Evolutionary conservation across 2,113 vertebrate species (phyloP).

Genomic region (Apistogramma diplotaenia): DNA sequence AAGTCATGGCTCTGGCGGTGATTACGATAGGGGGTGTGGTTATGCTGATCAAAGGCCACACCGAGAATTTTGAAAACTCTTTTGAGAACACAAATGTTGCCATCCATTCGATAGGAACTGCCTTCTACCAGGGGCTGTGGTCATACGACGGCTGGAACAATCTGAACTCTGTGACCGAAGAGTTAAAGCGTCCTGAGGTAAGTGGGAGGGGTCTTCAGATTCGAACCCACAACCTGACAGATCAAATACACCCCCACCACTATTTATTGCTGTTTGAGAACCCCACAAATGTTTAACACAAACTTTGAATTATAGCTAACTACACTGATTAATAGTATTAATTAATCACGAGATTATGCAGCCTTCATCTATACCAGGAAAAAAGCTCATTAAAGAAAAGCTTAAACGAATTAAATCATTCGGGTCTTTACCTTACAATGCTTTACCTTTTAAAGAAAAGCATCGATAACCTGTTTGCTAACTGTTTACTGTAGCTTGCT

Average conservation of each 20-base stretch:
- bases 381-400: too few species aligned
- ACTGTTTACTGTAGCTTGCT: too few species aligned
- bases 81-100: constrained; percentile 78
- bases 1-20: constrained; percentile 78
- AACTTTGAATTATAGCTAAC: too few species aligned
- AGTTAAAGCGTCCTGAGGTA: constrained; percentile 84
- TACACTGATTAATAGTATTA: too few species aligned
- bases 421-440: too few species aligned
- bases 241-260: neutral
- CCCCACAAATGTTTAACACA: too few species aligned
- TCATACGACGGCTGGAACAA: constrained; percentile 88
- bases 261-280: neutral
- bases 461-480: too few species aligned
- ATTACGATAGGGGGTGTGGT: constrained; percentile 76
- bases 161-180: constrained; percentile 83
- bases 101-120: constrained; percentile 75
- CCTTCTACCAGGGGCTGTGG: constrained; percentile 89
- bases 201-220: constrained; percentile 15
- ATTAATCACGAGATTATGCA: too few species aligned
- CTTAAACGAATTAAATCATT: too few species aligned
- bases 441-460: too few species aligned
- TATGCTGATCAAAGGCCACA: constrained; percentile 73
- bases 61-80: constrained; percentile 71
- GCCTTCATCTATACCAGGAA: too few species aligned
- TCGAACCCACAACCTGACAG: neutral